phyloP scores from a whole-genome alignment of 2,888 invertebrate genomes.

The Tiliacea aurago region DNA sequence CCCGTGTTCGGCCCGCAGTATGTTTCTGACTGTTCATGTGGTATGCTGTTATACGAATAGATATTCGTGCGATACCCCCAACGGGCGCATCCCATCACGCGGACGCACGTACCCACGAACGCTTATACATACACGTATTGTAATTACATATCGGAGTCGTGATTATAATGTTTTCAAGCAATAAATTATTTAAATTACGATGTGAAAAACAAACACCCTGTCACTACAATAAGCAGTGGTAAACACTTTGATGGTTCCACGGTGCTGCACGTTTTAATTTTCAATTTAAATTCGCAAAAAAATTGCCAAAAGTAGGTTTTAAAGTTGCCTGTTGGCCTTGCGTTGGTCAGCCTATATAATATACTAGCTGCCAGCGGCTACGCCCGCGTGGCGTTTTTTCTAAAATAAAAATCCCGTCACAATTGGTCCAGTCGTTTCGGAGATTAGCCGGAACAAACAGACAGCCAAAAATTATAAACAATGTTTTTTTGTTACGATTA shows the following conservation, averaged over 20 bases:
- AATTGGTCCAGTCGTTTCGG: too few species aligned
- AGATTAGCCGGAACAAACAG: too few species aligned
- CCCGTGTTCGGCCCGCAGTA: too few species aligned
- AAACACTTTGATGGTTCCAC: conserved; percentile 36
- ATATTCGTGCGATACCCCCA: too few species aligned
- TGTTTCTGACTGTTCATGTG: background rate
- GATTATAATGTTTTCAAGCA: conserved; percentile 60
- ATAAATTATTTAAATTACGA: conserved; percentile 60
- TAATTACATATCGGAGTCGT: conserved; percentile 36
- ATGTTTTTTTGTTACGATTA: too few species aligned
- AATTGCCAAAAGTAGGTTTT: conserved; percentile 10
- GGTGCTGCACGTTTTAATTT: conserved; percentile 12
- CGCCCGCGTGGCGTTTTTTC: too few species aligned
- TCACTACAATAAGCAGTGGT: conserved; percentile 24
- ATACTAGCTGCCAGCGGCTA: too few species aligned
- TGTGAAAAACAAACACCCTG: conserved; percentile 54
- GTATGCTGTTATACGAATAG: background rate
- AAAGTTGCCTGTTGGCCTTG: background rate
- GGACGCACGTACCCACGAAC: conserved; percentile 23
- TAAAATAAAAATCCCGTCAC: too few species aligned
- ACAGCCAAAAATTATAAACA: too few species aligned
- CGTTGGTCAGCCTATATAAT: conserved; percentile 1
- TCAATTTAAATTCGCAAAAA: conserved; percentile 21
- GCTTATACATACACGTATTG: conserved; percentile 29
- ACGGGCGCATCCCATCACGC: conserved; percentile 25